These are phyloP conservation scores for Drosophila algonquin DNA, from an alignment of 2,888 invertebrate species.

Conservation along the genomic window DNA sequence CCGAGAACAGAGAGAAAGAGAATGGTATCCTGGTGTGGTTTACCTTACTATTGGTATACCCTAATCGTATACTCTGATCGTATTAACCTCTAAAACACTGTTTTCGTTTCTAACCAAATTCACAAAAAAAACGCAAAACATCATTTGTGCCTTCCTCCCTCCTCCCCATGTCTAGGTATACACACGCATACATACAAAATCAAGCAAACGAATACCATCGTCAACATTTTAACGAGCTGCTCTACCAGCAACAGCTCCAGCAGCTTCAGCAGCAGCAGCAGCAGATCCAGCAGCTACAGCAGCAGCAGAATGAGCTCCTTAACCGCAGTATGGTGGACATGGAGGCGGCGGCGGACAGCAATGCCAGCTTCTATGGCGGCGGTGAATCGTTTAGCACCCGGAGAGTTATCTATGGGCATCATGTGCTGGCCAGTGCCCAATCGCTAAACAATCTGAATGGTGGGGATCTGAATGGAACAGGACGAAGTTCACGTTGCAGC, in stretches of 20 bases:
- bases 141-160: constrained; percentile 63
- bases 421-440: constrained; percentile 45
- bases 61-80: constrained; percentile 7
- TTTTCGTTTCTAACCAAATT: constrained; percentile 45
- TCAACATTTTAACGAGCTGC: constrained; percentile 75
- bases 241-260: constrained; percentile 64
- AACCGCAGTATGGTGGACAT: constrained; percentile 64
- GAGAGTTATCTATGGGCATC: constrained; percentile 44
- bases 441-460: constrained; percentile 64
- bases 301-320: constrained; percentile 55
- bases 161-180: constrained; percentile 76
- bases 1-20: neutral
- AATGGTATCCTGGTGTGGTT: neutral
- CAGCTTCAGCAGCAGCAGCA: constrained; percentile 56
- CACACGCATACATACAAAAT: constrained; percentile 82
- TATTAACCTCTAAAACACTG: constrained; percentile 37
- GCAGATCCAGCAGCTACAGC: constrained; percentile 60
- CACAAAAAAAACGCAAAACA: constrained; percentile 32
- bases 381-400: constrained; percentile 50
- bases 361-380: constrained; percentile 55
- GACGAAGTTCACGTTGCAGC: constrained; percentile 47
- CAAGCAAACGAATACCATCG: constrained; percentile 83
- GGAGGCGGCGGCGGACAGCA: constrained; percentile 56
- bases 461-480: constrained; percentile 18
- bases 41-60: neutral